Evolutionary conservation across 30 jellyfish, hydroid and myxozoan genomes (phyloP).

Genomic region (Aurelia aurita complex sp. Pacific): DNA sequence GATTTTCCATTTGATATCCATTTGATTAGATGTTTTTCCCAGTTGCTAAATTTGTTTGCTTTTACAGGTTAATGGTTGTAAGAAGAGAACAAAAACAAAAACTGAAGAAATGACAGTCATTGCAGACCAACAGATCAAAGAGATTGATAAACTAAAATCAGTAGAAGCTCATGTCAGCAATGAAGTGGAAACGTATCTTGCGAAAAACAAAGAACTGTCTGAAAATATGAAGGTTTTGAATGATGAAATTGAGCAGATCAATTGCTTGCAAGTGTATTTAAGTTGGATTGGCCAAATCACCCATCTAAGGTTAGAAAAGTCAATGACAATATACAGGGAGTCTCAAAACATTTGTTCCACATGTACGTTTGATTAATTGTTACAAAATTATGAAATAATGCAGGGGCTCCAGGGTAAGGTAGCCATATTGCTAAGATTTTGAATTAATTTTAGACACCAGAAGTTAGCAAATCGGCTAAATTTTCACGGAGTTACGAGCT

Average conservation of each 20-base stretch:
- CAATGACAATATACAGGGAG: too few relatives aligned
- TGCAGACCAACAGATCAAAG: conserved; percentile 21
- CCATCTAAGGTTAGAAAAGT: conserved; percentile 27
- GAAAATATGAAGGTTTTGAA: background rate
- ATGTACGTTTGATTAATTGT: too few relatives aligned
- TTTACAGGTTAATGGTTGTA: conserved; percentile 29
- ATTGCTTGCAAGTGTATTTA: conserved; percentile 62
- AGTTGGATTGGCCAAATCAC: conserved; percentile 58
- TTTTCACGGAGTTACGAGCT: too few relatives aligned
- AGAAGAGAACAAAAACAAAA: background rate
- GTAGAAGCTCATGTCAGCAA: background rate
- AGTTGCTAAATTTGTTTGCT: background rate
- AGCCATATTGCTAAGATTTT: too few relatives aligned
- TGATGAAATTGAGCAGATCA: conserved; percentile 57
- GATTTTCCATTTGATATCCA: too few relatives aligned
- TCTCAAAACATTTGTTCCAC: too few relatives aligned
- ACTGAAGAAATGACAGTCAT: background rate
- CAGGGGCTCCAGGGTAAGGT: too few relatives aligned
- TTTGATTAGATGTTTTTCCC: too few relatives aligned
- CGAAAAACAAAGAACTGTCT: conserved; percentile 1
- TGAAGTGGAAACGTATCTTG: background rate
- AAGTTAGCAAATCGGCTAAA: too few relatives aligned
- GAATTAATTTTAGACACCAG: too few relatives aligned
- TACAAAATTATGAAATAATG: too few relatives aligned
- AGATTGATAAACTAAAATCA: conserved; percentile 2